These are phyloP conservation scores for Amphiprion percula DNA, from an alignment of 2,113 vertebrate genomes.

Conservation along the genomic window DNA sequence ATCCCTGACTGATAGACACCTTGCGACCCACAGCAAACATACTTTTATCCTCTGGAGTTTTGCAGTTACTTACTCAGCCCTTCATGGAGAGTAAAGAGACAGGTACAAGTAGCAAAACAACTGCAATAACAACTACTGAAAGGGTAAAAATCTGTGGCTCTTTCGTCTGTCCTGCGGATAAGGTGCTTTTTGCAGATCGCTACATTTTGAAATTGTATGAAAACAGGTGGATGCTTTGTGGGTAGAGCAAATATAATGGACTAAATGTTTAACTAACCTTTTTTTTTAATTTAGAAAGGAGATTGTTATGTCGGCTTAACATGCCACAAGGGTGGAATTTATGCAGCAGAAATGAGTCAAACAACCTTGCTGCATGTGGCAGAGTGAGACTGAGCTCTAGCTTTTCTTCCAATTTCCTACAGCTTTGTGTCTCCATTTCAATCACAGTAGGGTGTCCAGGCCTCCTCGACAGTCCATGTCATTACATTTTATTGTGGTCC, in stretches of 20 bases:
- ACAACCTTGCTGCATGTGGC: slow-evolving; percentile 11
- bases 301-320: slow-evolving; percentile 17
- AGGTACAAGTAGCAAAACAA: slow-evolving; percentile 42
- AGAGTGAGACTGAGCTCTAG: slow-evolving; percentile 18
- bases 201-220: slow-evolving; percentile 4
- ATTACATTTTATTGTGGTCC: slow-evolving; percentile 57
- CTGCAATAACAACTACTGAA: slow-evolving; percentile 39
- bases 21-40: slow-evolving; percentile 16
- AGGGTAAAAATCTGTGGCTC: slow-evolving; percentile 20
- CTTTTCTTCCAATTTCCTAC: slow-evolving; percentile 50
- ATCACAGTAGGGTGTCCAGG: slow-evolving; percentile 27
- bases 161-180: slow-evolving; percentile 28
- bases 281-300: slow-evolving; percentile 2
- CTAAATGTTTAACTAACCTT: slow-evolving; percentile 22
- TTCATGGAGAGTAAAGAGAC: slow-evolving; percentile 29
- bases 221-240: slow-evolving; percentile 33
- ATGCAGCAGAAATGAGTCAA: slow-evolving; percentile 38
- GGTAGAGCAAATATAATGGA: slow-evolving; percentile 24
- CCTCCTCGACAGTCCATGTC: slow-evolving; percentile 33
- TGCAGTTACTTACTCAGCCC: slow-evolving; percentile 23
- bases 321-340: background rate
- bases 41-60: slow-evolving; percentile 34
- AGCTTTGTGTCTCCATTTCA: slow-evolving; percentile 64
- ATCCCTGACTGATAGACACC: slow-evolving; percentile 29
- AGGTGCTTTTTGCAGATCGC: slow-evolving; percentile 43